These are phyloP conservation scores for Formicarius rufipectus DNA, from an alignment of 2,113 vertebrate species.

Conservation along the genomic window DNA sequence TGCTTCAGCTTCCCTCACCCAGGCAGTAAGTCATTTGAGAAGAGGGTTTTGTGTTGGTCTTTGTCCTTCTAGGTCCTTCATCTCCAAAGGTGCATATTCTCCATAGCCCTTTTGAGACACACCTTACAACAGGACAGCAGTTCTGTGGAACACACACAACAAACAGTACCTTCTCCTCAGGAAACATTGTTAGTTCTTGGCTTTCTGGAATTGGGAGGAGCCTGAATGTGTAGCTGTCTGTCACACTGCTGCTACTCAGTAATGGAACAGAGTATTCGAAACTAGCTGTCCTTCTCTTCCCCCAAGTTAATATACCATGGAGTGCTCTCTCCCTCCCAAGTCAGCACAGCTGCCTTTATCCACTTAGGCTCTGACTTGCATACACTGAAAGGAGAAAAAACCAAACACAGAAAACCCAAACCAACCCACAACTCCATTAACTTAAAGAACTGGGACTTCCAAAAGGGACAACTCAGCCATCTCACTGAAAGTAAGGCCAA, in stretches of 20 bases:
- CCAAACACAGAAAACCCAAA: background rate
- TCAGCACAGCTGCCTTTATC: background rate
- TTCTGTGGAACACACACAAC: background rate
- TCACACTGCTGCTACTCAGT: background rate
- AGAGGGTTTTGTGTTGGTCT: fast-evolving
- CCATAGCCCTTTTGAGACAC: background rate
- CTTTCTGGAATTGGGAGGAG: background rate
- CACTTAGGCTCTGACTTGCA: background rate
- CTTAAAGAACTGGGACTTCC: background rate
- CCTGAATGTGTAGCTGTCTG: background rate
- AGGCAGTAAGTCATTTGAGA: background rate
- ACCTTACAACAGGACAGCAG: background rate
- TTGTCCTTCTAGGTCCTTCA: background rate
- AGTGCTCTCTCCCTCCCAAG: background rate
- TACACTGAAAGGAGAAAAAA: background rate
- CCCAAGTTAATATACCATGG: background rate
- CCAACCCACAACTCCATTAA: background rate
- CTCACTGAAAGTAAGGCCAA: background rate
- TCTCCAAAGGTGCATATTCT: background rate
- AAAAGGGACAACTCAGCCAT: fast-evolving
- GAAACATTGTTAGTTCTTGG: background rate
- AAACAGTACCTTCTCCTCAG: background rate
- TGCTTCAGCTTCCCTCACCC: background rate
- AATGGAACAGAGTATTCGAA: background rate
- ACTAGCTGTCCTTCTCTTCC: background rate